Conservation (phyloP, 1,140 invertebrate species). For the Agraylea sexmaculata region DNA sequence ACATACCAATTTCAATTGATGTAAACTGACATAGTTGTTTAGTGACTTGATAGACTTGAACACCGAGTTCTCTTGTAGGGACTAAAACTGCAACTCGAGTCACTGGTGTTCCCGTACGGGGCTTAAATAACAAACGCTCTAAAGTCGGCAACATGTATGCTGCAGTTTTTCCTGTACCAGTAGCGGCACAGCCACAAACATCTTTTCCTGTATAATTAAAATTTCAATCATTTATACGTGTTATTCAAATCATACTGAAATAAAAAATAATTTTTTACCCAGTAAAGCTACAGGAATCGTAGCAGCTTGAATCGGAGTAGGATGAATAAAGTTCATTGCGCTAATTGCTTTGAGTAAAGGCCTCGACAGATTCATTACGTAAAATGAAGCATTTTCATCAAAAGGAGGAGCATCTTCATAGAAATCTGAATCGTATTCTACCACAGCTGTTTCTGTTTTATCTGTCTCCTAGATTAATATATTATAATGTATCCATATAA, state of each 20-base stretch:
- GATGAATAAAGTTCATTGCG: slow-evolving; percentile 77
- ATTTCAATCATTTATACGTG: neutral
- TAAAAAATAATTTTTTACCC: slow-evolving; percentile 30
- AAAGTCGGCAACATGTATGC: slow-evolving; percentile 97
- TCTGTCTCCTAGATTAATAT: slow-evolving; percentile 25
- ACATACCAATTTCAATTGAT: slow-evolving; percentile 65
- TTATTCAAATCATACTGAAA: neutral
- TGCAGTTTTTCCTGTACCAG: slow-evolving; percentile 96
- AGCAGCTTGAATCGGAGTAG: slow-evolving; percentile 92
- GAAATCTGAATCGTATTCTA: slow-evolving; percentile 49
- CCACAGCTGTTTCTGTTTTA: slow-evolving; percentile 34
- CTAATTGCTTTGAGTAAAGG: slow-evolving; percentile 82
- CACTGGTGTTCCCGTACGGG: slow-evolving; percentile 42
- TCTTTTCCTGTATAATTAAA: slow-evolving; percentile 54
- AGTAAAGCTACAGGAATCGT: slow-evolving; percentile 88
- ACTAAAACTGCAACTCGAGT: slow-evolving; percentile 88
- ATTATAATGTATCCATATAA: slow-evolving; percentile 6
- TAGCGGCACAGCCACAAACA: slow-evolving; percentile 90
- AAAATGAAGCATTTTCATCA: slow-evolving; percentile 65
- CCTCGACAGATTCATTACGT: slow-evolving; percentile 86
- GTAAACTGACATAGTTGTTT: slow-evolving; percentile 84
- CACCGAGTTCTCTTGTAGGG: slow-evolving; percentile 92
- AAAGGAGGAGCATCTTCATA: slow-evolving; percentile 65
- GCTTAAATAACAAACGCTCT: slow-evolving; percentile 78
- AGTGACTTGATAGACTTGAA: slow-evolving; percentile 91